Evolutionary conservation across 2,888 invertebrate species (phyloP), one percentile per base, ranked within the genome.

Genomic region (Meghimatium bilineatum): DNA sequence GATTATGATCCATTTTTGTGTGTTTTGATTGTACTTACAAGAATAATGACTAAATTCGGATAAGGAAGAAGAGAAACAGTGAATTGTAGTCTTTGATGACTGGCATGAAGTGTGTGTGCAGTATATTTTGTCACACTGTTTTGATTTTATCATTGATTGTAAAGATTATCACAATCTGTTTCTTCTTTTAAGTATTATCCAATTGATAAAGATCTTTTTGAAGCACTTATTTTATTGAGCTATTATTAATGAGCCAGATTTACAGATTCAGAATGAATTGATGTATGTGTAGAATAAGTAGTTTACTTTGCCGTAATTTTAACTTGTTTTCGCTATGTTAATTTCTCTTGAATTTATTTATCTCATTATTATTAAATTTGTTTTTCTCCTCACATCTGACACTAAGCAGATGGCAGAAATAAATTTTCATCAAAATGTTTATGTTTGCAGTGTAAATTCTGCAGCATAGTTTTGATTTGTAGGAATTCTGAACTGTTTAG

Each of bases 131-230:
- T 66, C 23, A 29, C 32, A n/a, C 3, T 14, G 2, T 5, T 66
- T 66, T 66, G 10, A 34, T 67, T 67, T 67, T 67, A 63, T 23
- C 34, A 34, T 67, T 67, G 32, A 67, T 23, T 67, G 67, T 67
- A 67, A 67, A 34, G 67, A 34, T 67, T 67, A 67, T 67, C 1
- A 34, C 26, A 67, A 34, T 32, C 12, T 44, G 5, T 12, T 34
- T 67, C 34, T 67, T 67, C 26, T 10, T 34, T 32, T 5, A 67
- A 23, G 8, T 67, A 34, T 67, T 32, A 26, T 8, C 17, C 6
- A 56, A 56, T 20, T 56, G 14, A 63, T 63, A 26, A 63, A 63
- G 60, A n/a, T 23, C 1, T 63, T 10, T 63, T 6, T 63, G 60
- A 63, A 63, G 5, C n/a, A 63, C 60, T 63, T n/a, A 2, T 3